Evolutionary conservation across 2,113 vertebrate species (phyloP), one percentile per base, ranked within the genome.

Genomic region (Notarius quadriscutis): DNA sequence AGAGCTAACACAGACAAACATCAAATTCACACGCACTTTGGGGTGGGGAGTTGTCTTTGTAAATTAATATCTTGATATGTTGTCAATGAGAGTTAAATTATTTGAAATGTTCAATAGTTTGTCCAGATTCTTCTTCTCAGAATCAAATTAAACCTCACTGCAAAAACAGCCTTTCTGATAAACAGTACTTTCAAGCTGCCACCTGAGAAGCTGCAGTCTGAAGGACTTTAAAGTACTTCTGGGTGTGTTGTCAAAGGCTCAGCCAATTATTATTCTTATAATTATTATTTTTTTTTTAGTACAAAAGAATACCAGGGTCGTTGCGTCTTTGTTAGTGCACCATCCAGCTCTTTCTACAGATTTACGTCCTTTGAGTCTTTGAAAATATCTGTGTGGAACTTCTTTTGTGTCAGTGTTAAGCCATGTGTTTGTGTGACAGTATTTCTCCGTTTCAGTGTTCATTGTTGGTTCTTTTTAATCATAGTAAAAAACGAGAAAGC

Each of bases 401-500:
- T 27, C 18, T 41, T 81, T 22, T 87, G 62, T 88, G 27, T 84
- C 34, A 84, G n/a, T 88, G 65, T 80, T 78, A 15, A 78, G 22
- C 50, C 22, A 4, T 27, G 72, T 25, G 18, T 60, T 34, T 34
- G 27, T n/a, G 11, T 75, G 12, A 14, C 63, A 77, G 34, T 4
- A 17, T 60, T 48, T 71, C 18, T n/a, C 10, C 8, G 27, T 60
- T 9, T 41, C 55, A 0, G n/a, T 87, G 30, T 17, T 17, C 34
- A 48, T 11, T 57, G 27, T 57, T 20, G n/a, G 51, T 14, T 9
- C n/a, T 58, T 77, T 84, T 18, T 18, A 71, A 57, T 84, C 53
- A 63, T 41, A 5, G 50, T 7, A 63, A 85, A 77, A 63, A 65
- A 63, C 2, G 2, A 88, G 74, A 48, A 82, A 90, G 88, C 87